These are phyloP conservation scores for Trochalopteron elliotii DNA, from an alignment of 2,113 vertebrate genomes.

Conservation along the genomic window DNA sequence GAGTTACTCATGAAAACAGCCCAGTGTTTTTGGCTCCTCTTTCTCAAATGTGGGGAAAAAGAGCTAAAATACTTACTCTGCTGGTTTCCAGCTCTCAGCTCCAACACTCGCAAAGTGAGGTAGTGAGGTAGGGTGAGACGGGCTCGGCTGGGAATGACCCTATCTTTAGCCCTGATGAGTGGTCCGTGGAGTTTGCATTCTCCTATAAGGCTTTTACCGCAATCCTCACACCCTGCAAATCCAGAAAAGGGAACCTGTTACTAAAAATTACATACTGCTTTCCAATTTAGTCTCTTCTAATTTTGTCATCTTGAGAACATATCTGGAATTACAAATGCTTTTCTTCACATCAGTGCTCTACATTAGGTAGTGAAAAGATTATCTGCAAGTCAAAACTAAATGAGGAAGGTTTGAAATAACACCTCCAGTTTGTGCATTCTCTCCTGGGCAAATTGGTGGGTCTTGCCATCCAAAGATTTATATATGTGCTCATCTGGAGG, in stretches of 20 bases:
- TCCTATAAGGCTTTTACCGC: slow-evolving; percentile 61
- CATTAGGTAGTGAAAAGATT: not conserved
- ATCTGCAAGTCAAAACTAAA: not conserved
- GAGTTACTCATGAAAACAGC: not conserved
- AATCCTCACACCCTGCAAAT: slow-evolving; percentile 68
- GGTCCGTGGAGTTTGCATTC: slow-evolving; percentile 63
- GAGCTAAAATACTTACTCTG: slow-evolving; percentile 59
- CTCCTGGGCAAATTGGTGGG: not conserved
- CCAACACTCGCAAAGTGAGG: slow-evolving; percentile 61
- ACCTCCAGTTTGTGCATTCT: not conserved
- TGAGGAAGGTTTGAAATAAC: not conserved
- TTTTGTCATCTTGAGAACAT: not conserved
- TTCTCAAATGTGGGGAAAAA: not conserved
- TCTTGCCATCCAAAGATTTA: not conserved
- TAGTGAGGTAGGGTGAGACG: slow-evolving; percentile 66
- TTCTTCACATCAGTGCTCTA: not conserved
- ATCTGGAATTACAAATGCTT: not conserved
- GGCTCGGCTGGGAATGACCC: slow-evolving; percentile 64
- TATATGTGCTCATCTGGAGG: not conserved
- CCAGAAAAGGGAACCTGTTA: slow-evolving; percentile 49
- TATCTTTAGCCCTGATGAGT: slow-evolving; percentile 62
- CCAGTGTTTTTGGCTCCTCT: not conserved
- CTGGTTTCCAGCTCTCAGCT: slow-evolving; percentile 63
- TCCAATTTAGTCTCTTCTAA: not conserved
- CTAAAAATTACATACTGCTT: not conserved